Conservation (phyloP, 2,113 vertebrate genomes). For the Pycnonotus jocosus region DNA sequence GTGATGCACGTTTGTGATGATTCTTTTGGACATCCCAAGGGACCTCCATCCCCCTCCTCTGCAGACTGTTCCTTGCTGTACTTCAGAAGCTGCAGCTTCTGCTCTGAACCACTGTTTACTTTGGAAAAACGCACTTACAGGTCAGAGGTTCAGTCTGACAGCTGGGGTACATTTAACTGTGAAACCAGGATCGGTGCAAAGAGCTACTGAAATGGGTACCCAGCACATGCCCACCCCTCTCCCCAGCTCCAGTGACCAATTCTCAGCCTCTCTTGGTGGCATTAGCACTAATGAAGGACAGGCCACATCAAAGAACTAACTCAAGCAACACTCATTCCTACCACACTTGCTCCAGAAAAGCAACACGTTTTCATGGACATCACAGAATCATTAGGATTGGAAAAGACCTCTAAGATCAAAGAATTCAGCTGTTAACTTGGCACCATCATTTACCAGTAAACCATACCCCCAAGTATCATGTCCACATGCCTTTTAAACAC, state of each 20-base stretch:
- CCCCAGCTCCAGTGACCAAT: background rate
- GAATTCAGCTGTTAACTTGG: background rate
- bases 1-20: rapidly evolving
- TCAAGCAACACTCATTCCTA: background rate
- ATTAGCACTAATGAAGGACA: background rate
- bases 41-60: background rate
- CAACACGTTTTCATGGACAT: background rate
- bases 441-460: background rate
- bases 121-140: background rate
- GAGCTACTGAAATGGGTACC: background rate
- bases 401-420: background rate
- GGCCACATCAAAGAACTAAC: background rate
- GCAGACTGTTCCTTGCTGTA: background rate
- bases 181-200: background rate
- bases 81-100: background rate
- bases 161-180: background rate
- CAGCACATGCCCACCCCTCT: background rate
- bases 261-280: background rate
- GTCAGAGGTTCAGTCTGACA: background rate
- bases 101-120: background rate
- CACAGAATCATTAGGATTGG: background rate
- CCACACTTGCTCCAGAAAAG: background rate
- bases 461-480: background rate
- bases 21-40: background rate
- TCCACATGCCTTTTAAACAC: background rate